These are phyloP conservation scores for Folsomia candida DNA, from an alignment of 2,888 invertebrate genomes.

Conservation along the genomic window DNA sequence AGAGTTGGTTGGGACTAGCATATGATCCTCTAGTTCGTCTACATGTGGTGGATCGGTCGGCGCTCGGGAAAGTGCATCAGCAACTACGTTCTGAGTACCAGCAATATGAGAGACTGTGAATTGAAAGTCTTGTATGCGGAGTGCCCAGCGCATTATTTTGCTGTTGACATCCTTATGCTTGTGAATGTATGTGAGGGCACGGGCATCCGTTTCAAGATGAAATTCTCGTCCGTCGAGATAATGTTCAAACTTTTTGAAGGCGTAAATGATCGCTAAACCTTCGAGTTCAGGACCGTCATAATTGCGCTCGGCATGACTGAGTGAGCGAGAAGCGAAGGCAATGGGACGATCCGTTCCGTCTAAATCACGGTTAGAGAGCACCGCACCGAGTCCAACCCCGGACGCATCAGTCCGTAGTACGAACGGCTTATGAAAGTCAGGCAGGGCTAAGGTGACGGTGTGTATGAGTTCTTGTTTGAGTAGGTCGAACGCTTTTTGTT, in stretches of 20 bases:
- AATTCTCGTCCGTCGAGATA: slow-evolving; percentile 14
- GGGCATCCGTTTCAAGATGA: slow-evolving; percentile 19
- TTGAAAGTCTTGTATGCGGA: slow-evolving; percentile 18
- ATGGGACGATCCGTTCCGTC: not conserved
- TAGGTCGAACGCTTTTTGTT: slow-evolving; percentile 19
- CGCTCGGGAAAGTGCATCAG: slow-evolving; percentile 24
- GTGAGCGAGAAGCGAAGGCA: slow-evolving; percentile 1
- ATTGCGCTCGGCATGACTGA: slow-evolving; percentile 9
- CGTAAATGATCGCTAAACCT: slow-evolving; percentile 14
- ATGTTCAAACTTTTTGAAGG: slow-evolving; percentile 11
- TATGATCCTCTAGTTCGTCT: slow-evolving; percentile 18
- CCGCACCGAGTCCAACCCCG: slow-evolving; percentile 2
- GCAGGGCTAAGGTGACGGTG: slow-evolving; percentile 5
- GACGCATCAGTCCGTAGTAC: slow-evolving; percentile 15
- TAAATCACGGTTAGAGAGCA: not conserved
- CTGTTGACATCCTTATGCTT: slow-evolving; percentile 14
- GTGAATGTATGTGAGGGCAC: slow-evolving; percentile 16
- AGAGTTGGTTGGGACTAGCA: slow-evolving; percentile 11
- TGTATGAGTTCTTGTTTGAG: slow-evolving; percentile 25
- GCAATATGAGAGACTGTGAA: slow-evolving; percentile 17
- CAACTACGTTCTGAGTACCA: slow-evolving; percentile 23
- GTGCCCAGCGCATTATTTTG: slow-evolving; percentile 22
- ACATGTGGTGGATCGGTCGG: no score
- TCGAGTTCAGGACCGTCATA: slow-evolving; percentile 17
- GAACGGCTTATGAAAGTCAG: slow-evolving; percentile 17